Evolutionary conservation across 2,888 invertebrate species (phyloP), one percentile per base, ranked within the genome.

Genomic region (Mermis nigrescens): DNA sequence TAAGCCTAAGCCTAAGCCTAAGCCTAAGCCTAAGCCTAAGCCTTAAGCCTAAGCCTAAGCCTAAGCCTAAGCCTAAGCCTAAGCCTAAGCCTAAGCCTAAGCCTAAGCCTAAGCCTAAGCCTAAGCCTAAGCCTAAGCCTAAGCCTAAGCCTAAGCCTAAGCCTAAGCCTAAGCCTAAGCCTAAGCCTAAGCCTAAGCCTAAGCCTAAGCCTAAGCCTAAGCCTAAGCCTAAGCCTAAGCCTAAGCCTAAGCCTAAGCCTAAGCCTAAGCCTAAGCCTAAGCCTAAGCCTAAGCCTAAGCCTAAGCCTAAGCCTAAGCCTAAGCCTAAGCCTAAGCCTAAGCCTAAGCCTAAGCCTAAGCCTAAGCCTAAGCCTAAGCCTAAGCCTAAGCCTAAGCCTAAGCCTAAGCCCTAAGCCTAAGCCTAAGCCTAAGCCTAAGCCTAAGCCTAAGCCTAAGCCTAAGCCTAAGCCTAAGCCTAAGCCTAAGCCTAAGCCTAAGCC

Each of bases 191-290:
- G 48, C 48, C 48, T 48, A 48, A 48, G 48, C 48, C 12, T 48
- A 48, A 48, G 48, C 48, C 48, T 12, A 24, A 24, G 48, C 48
- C 48, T 12, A 48, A 48, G 48, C 48, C 48, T 12, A 48, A 48
- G 48, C 48, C 48, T 48, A 24, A 48, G 24, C 48, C 48, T 48
- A 24, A 48, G 48, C 48, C 48, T 48, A 48, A 48, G 48, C 48
- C 48, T 48, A 48, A 48, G 24, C 48, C 24, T 48, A 48, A 48
- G 48, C 48, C 48, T 48, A 48, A 48, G 48, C 48, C 48, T 48
- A 48, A 38, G 48, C 24, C 48, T 48, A 48, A 48, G 12, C 24
- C 19, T 48, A 48, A 48, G 48, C 48, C 48, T 24, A 12, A 48
- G 12, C 19, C 24, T 48, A n/a, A 48, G 48, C 48, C 12, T 48